Base-by-base conservation (phyloP, 2,113 vertebrate species). In the Melanocharis versteri region DNA sequence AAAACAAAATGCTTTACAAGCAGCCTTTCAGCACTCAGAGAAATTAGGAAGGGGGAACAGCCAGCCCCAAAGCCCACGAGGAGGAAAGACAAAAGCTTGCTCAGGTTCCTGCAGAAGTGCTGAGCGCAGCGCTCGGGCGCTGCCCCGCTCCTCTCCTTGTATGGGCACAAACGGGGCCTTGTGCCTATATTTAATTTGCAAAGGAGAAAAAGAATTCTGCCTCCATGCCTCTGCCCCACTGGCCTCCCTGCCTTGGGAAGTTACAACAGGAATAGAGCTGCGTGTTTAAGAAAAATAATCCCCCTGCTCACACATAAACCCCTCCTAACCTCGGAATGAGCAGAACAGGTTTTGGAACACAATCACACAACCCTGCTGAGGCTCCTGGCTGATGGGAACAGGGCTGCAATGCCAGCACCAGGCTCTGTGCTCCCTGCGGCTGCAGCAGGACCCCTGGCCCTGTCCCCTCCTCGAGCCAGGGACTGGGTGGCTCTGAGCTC, bases 131-230 rank as follows among this genome's bases (percentile, higher is more conserved):
- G 35, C 19, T 56, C 50, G 33, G 77, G 83, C 6, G 92, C 96
- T 94, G 91, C 22, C 88, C 96, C 3, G 2, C 90, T 96, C 87
- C 88, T 94, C 88, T 73, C 97, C 97, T 96, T 97, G 94, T 97
- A 97, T 96, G 97, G 97, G 94, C 97, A 97, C 81, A 48, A 85
- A 5, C 81, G 2, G 78, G 47, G 88, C 88, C 94, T 48, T 33
- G 93, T 79, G 97, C 94, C 97, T 97, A 96, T 97, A 97, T 96
- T 97, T 97, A 96, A 97, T 96, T 89, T 86, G 73, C 82, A 51
- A 81, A 61, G 76, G 14, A 13, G 18, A 45, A 77, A 69, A 80
- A 78, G 66, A 89, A 66, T 10, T 56, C 79, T 76, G 65, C 50
- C 83, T 75, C 35, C 18, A 5, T 42, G 54, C 77, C 83, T 70